phyloP scores from a whole-genome alignment of 2,797 vertebrate genomes.

The Phyllotis vaccarum region DNA sequence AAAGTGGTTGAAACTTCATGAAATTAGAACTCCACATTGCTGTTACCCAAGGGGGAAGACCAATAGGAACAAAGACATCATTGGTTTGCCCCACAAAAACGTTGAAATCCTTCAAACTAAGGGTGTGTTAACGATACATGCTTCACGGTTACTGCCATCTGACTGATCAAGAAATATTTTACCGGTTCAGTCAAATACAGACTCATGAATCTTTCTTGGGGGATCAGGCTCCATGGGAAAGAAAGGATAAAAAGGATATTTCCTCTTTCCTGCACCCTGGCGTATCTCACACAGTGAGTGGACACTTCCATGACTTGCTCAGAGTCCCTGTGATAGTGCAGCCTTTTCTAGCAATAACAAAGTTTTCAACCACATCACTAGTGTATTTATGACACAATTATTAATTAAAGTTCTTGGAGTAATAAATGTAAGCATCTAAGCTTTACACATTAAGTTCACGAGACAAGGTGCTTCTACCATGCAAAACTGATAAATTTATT shows the following conservation, averaged over 20 bases:
- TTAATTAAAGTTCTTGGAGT: background rate
- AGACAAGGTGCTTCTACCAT: background rate
- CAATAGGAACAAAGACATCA: background rate
- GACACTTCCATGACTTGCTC: background rate
- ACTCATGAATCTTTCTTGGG: background rate
- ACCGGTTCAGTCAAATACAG: background rate
- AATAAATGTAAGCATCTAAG: background rate
- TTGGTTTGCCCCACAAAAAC: background rate
- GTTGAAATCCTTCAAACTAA: background rate
- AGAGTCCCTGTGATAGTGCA: background rate
- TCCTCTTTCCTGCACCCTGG: background rate
- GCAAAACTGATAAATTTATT: constrained; percentile 15
- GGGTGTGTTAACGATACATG: background rate
- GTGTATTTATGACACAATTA: background rate
- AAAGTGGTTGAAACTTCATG: background rate
- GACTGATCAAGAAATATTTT: background rate
- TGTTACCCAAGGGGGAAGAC: background rate
- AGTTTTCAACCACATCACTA: background rate
- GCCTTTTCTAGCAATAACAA: background rate
- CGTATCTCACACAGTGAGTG: background rate
- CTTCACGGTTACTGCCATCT: background rate
- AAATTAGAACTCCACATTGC: background rate
- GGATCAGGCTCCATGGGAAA: background rate
- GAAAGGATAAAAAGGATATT: background rate
- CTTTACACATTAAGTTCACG: background rate